These are phyloP conservation scores for Caenorhabditis sinica DNA, from an alignment of 2,888 invertebrate genomes.

Conservation along the genomic window DNA sequence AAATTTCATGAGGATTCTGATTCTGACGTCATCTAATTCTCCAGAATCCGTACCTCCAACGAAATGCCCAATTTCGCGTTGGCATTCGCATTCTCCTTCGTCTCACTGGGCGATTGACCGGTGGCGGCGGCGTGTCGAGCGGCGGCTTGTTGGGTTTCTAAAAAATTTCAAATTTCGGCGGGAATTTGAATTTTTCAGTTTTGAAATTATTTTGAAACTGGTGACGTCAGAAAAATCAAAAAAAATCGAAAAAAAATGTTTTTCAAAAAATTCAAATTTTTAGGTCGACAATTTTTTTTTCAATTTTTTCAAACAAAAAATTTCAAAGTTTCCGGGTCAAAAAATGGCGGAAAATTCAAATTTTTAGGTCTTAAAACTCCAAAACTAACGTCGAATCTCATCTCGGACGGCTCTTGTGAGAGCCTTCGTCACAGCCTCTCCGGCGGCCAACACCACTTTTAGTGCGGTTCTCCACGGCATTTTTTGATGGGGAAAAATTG, in stretches of 20 bases:
- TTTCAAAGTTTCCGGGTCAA: not conserved
- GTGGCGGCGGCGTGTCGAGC: slow-evolving; percentile 74
- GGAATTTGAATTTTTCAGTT: not conserved
- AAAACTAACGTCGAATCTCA: slow-evolving; percentile 78
- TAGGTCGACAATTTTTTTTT: too few relatives aligned
- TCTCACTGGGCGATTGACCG: slow-evolving; percentile 75
- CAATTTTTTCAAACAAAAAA: not conserved
- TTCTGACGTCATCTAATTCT: not conserved
- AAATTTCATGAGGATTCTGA: not conserved
- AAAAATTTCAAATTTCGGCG: slow-evolving; percentile 37
- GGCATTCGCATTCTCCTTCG: slow-evolving; percentile 74
- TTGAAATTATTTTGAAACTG: too few relatives aligned
- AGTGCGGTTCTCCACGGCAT: slow-evolving; percentile 73
- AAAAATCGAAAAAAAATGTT: not conserved
- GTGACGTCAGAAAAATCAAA: not conserved
- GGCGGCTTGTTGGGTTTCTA: slow-evolving; percentile 81
- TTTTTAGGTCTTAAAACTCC: not conserved
- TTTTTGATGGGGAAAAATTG: not conserved
- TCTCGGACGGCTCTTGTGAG: slow-evolving; percentile 79
- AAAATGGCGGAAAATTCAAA: not conserved
- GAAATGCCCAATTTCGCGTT: slow-evolving; percentile 80
- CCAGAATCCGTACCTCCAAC: slow-evolving; percentile 70
- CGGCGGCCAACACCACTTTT: slow-evolving; percentile 78
- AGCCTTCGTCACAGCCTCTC: slow-evolving; percentile 82
- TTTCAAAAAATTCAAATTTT: not conserved